A percentile compares a stretch with the other conserved stretches of the same genome.
Conservation (phyloP, 2,113 vertebrate genomes). For the Hiodon tergisus region DNA sequence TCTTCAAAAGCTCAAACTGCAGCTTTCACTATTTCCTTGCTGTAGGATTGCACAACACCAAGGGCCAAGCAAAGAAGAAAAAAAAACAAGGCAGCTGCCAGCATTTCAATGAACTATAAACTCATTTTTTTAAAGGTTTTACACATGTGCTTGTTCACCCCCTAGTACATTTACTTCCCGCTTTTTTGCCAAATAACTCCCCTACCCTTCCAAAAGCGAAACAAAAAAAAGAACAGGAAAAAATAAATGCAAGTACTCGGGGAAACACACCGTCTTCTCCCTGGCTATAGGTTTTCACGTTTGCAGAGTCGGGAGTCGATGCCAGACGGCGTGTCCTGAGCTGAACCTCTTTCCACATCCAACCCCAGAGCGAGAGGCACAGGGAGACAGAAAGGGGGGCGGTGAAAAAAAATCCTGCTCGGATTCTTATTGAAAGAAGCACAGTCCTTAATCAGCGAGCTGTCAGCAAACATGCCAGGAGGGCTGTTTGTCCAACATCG, state of each 20-base stretch:
- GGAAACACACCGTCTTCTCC: constrained; percentile 9
- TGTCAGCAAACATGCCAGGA: constrained; percentile 17
- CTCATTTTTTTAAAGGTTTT: constrained; percentile 9
- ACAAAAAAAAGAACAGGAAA: constrained; percentile 5
- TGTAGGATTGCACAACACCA: background rate
- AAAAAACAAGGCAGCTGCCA: constrained; percentile 2
- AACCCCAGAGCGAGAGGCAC: constrained; percentile 20
- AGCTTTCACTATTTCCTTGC: background rate
- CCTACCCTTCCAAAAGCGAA: background rate
- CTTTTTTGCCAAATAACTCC: constrained; percentile 2
- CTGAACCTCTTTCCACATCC: constrained; percentile 23
- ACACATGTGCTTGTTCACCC: constrained; percentile 19
- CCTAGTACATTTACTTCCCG: constrained; percentile 6
- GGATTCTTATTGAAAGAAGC: constrained; percentile 12
- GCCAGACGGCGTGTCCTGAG: constrained; percentile 21
- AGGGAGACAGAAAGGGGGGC: background rate
- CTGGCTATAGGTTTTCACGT: constrained; percentile 16
- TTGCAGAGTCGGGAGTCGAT: constrained; percentile 7
- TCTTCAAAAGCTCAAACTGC: background rate
- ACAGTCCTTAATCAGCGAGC: constrained; percentile 23
- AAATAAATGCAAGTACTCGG: constrained; percentile 17
- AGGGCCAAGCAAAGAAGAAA: background rate
- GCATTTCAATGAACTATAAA: constrained; percentile 12
- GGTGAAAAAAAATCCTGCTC: background rate
- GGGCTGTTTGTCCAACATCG: constrained; percentile 18